Evolutionary conservation across 2,797 vertebrate species (phyloP).

Genomic region (Sorex maritimensis): DNA sequence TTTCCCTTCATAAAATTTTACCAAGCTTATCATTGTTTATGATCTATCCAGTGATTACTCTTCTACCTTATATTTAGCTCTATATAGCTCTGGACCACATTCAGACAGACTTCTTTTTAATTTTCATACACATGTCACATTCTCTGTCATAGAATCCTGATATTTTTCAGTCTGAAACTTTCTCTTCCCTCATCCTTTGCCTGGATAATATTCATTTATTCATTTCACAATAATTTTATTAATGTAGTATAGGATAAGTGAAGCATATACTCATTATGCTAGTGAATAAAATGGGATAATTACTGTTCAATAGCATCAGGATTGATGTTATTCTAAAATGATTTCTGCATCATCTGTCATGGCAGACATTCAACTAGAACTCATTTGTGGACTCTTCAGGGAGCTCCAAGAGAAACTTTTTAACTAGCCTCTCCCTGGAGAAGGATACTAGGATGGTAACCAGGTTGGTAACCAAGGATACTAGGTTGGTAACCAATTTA

Average conservation of each 20-base stretch:
- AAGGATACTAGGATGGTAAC: background rate
- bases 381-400: conserved; percentile 43
- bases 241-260: background rate
- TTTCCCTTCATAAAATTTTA: conserved; percentile 22
- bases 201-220: conserved; percentile 4
- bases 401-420: background rate
- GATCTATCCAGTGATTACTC: background rate
- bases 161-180: conserved; percentile 23
- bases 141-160: background rate
- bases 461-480: conserved; percentile 11
- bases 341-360: conserved; percentile 16
- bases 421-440: background rate
- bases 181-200: background rate
- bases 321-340: background rate
- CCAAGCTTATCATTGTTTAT: background rate
- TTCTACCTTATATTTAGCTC: background rate
- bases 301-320: background rate
- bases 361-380: background rate
- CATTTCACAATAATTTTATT: background rate
- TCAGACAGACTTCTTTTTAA: background rate
- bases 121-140: background rate
- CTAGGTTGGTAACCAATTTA: background rate
- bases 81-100: background rate
- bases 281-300: background rate
- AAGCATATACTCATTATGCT: background rate